Evolutionary conservation across 1,140 invertebrate species (phyloP), one percentile per base, ranked within the genome.

Genomic region (Drosophila arizonae): DNA sequence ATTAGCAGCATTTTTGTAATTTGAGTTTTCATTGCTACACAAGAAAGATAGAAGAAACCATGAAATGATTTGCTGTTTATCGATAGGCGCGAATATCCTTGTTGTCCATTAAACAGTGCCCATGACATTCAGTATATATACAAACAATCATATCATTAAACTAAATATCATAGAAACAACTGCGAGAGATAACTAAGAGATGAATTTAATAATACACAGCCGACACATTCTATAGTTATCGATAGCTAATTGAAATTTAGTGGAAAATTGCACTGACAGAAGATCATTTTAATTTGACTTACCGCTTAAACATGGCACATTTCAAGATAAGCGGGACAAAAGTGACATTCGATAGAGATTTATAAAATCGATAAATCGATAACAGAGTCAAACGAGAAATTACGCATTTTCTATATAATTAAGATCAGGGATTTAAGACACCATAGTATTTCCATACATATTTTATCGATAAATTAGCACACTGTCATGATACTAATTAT

Each of bases 61-160:
- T 15, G 9, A 8, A 48, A 56, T 4, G 57, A 17, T 15, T 26
- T 48, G 33, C 39, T 41, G 6, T 33, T 65, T 39, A 43, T 50
- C 24, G 15, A 30, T 50, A 11, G 13, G 50, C 24, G 24, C 36
- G 70, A 72, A 67, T 72, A 55, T 33, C 50, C 41, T 30, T 63
- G 71, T 51, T 50, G 56, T 48, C 46, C 46, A 46, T 33, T 45
- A 28, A 9, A 6, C 17, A 46, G 62, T 30, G 33, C 57, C 64
- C 60, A 77, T 61, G 81, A 84, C 80, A 84, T 69, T 81, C 82
- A 81, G 57, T 68, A 57, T 68, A 57, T 51, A 51, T 67, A 66
- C 60, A 65, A 74, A 86, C 61, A 87, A 86, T 86, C 81, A 86
- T 86, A 86, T 86, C 81, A 86, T 82, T 72, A 57, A 69, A 82